Conservation (phyloP, 1,140 invertebrate genomes). For the Euschistus heros region DNA sequence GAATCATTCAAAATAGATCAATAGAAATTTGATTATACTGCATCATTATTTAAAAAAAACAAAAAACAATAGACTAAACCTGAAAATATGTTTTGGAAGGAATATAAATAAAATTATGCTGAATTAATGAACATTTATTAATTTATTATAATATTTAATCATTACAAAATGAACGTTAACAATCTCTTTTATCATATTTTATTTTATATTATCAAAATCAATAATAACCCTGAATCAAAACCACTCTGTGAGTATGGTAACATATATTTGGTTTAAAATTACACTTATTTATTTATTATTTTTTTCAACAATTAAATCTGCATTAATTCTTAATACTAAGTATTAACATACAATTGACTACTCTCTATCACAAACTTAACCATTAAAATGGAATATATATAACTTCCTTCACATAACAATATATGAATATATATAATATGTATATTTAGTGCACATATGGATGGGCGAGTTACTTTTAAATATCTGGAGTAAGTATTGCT, state of each 20-base stretch:
- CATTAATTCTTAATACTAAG: constrained; percentile 5
- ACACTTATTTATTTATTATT: not conserved
- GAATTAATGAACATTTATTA: constrained; percentile 15
- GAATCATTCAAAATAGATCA: no score
- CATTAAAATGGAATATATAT: constrained; percentile 10
- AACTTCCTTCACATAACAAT: constrained; percentile 18
- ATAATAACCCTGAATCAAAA: constrained; percentile 1
- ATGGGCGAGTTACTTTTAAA: constrained; percentile 7
- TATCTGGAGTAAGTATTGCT: constrained; percentile 3
- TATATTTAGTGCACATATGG: not conserved
- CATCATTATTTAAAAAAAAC: no score
- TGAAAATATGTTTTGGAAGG: not conserved
- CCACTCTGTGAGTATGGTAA: constrained; percentile 11
- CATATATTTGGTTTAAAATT: constrained; percentile 21
- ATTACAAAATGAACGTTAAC: constrained; percentile 16
- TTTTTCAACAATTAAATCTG: not conserved
- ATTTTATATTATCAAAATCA: constrained; percentile 3
- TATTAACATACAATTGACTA: constrained; percentile 24
- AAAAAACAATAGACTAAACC: no score
- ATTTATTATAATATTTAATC: not conserved
- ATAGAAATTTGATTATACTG: no score
- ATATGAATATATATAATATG: constrained; percentile 5
- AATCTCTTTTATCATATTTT: constrained; percentile 12
- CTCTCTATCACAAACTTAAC: constrained; percentile 24
- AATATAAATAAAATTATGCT: not conserved